phyloP scores from a whole-genome alignment of 2,113 vertebrate genomes.

The Pseudolaguvia tuberculata region DNA sequence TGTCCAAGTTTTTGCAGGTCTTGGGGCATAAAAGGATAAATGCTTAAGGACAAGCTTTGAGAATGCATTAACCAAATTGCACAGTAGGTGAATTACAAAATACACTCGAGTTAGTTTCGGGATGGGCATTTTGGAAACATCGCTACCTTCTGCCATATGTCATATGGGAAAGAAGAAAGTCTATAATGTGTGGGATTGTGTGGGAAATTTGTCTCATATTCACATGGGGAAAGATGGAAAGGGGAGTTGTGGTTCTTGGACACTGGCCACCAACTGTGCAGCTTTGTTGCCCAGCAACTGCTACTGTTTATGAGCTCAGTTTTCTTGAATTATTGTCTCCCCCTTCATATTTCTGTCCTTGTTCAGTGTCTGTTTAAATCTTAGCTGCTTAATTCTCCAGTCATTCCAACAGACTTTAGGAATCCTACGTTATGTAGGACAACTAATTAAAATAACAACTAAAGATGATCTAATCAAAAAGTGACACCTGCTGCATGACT shows the following conservation, averaged over 20 bases:
- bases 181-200: slow-evolving; percentile 15
- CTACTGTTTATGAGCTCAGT: slow-evolving; percentile 49
- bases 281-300: slow-evolving; percentile 44
- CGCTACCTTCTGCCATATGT: slow-evolving; percentile 17
- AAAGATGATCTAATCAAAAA: slow-evolving; percentile 88
- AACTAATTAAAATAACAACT: slow-evolving; percentile 91
- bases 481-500: slow-evolving; percentile 77
- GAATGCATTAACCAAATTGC: slow-evolving; percentile 34
- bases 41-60: neutral
- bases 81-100: slow-evolving; percentile 40
- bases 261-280: slow-evolving; percentile 37
- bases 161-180: slow-evolving; percentile 18
- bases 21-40: slow-evolving; percentile 31
- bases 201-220: slow-evolving; percentile 28
- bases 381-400: slow-evolving; percentile 53
- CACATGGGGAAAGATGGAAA: slow-evolving; percentile 4
- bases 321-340: slow-evolving; percentile 22
- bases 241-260: slow-evolving; percentile 36
- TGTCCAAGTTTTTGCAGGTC: slow-evolving; percentile 17
- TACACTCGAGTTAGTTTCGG: neutral
- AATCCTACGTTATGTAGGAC: slow-evolving; percentile 71
- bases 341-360: slow-evolving; percentile 30
- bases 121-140: slow-evolving; percentile 14
- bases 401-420: slow-evolving; percentile 50
- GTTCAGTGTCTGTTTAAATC: slow-evolving; percentile 37